Base-by-base conservation (phyloP, 2,888 invertebrate genomes). In the Rhagophthalmus giganteus region DNA sequence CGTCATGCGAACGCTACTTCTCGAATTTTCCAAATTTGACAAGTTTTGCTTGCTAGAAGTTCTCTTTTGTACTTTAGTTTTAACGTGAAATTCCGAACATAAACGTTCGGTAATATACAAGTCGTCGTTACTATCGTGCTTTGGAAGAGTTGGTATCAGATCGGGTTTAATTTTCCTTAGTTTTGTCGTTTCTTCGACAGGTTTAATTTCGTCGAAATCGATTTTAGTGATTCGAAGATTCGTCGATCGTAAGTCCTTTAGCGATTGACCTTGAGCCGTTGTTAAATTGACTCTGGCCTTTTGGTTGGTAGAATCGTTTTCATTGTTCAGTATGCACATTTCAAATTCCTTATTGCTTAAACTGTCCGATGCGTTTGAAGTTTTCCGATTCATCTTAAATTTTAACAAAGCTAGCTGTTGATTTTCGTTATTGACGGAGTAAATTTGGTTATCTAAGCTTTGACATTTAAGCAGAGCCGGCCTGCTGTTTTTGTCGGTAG, bases 31-130 rank as follows among this genome's bases (percentile, higher is more conserved):
- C 3, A 54, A 50, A 35, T 34, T 51, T 3, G 50, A 31, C 48
- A 62, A 55, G 37, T 58, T 59, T 37, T 60, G 59, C 47, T 66
- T 69, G 28, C 53, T 63, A 8, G 58, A 35, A 9, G 54, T 54
- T 42, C 64, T 64, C 52, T 68, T 69, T 55, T 70, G 71, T 44
- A 70, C 60, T 63, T 85, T 84, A 3, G 86, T 85, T 72, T 86
- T 86, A 1, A 85, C 85, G 60, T 86, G 85, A 63, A 86, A 86
- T 70, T 86, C 85, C 2, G 83, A 82, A 70, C 84, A 86, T 15
- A 86, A 73, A 62, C 85, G 82, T 60, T 85, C 84, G 8, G 85
- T 86, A 27, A 86, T 86, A 57, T 79, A 85, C 0, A 85, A 85
- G 61, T 83, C 64, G 25, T 60, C 60, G 14, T 41, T 42, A 26